Conservation (phyloP, 2,113 vertebrate genomes). For the Acrocephalus arundinaceus region DNA sequence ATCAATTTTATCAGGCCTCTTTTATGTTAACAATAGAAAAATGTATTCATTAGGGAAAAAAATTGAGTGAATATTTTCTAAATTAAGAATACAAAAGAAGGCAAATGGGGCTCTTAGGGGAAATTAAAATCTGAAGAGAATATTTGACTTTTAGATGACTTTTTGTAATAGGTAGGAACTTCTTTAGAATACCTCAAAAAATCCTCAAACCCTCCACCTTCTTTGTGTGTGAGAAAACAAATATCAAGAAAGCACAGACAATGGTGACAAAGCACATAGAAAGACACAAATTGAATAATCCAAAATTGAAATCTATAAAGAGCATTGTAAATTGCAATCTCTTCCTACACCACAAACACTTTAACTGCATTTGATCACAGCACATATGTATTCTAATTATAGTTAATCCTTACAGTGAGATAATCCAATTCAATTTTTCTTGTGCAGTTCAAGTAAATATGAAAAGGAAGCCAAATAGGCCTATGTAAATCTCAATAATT, state of each 20-base stretch:
- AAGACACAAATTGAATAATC: slow-evolving; percentile 16
- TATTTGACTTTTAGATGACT: background rate
- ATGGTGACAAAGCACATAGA: background rate
- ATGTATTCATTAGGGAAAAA: background rate
- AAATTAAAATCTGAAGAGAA: background rate
- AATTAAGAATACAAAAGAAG: background rate
- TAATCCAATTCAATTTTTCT: background rate
- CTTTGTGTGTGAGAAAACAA: background rate
- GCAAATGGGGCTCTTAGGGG: background rate
- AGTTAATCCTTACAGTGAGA: background rate
- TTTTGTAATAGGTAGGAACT: background rate
- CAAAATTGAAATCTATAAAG: background rate
- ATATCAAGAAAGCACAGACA: background rate
- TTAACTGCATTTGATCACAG: background rate
- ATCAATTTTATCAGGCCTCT: background rate
- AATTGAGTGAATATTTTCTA: background rate
- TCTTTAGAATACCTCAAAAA: background rate
- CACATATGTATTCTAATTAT: slow-evolving; percentile 1
- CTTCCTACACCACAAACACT: background rate
- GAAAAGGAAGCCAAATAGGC: background rate
- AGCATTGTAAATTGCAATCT: background rate
- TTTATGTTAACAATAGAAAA: background rate
- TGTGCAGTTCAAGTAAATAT: background rate
- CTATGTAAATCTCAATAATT: background rate
- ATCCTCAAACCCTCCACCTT: background rate